Conservation (phyloP, 2,797 vertebrate genomes). For the Falco cherrug region DNA sequence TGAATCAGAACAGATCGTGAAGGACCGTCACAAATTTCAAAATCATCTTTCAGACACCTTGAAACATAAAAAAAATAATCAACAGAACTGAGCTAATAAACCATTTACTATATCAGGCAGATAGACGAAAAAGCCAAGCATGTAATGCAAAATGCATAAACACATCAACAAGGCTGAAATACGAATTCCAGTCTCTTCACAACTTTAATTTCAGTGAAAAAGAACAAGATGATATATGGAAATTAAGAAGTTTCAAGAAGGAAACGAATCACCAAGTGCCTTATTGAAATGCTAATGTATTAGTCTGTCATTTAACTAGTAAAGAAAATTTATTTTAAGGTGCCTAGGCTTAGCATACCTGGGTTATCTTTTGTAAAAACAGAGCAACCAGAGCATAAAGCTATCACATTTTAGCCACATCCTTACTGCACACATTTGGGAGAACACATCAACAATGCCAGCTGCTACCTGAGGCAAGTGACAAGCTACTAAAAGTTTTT, state of each 20-base stretch:
- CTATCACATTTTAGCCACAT: neutral
- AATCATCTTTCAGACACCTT: neutral
- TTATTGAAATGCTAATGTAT: neutral
- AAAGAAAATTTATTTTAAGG: neutral
- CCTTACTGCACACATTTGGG: neutral
- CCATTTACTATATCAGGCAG: neutral
- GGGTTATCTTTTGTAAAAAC: neutral
- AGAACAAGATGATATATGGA: neutral
- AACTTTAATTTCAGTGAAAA: conserved; percentile 2
- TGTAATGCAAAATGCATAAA: neutral
- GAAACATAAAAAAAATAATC: neutral
- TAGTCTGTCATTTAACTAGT: neutral
- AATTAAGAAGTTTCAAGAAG: neutral
- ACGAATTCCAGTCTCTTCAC: neutral
- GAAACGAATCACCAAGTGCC: neutral
- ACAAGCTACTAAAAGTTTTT: conserved; percentile 15
- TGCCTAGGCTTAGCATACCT: neutral
- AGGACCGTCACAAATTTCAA: neutral
- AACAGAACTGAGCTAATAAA: neutral
- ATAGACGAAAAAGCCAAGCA: neutral
- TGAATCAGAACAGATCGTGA: neutral
- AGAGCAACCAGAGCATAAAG: neutral
- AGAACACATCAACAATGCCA: neutral
- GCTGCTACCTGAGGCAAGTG: conserved; percentile 9
- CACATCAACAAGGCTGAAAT: neutral